Evolutionary conservation across 2,113 vertebrate genomes (phyloP).

Genomic region (Neogale vison): DNA sequence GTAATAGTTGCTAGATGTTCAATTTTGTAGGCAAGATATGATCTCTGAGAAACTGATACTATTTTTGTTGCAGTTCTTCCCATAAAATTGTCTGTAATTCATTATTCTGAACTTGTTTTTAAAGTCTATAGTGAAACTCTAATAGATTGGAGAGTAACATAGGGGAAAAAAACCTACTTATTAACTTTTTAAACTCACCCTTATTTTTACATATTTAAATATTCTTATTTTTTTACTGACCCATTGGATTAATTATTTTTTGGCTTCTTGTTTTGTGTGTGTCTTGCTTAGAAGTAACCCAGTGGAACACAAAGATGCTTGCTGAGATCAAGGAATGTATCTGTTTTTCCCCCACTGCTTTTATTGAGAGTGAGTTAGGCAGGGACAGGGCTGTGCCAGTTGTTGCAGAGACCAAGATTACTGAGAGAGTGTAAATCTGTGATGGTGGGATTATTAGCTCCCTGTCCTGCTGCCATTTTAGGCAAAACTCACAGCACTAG

Average conservation of each 20-base stretch:
- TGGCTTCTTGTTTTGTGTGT: background rate
- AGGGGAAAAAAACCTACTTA: background rate
- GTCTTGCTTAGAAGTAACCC: background rate
- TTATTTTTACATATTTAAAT: background rate
- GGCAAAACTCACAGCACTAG: background rate
- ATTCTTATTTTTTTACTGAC: background rate
- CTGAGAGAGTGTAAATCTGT: background rate
- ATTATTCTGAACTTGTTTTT: conserved; percentile 26
- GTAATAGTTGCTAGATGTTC: background rate
- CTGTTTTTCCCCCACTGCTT: background rate
- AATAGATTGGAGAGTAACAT: background rate
- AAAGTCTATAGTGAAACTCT: background rate
- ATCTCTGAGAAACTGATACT: background rate
- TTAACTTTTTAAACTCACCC: background rate
- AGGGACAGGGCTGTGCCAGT: background rate
- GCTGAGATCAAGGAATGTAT: background rate
- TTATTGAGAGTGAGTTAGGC: background rate
- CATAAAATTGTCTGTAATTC: background rate
- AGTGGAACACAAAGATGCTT: background rate
- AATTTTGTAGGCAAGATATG: background rate
- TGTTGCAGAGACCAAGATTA: background rate
- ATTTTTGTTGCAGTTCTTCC: background rate
- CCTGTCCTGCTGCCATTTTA: background rate
- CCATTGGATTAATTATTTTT: background rate
- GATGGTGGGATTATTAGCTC: background rate